Evolutionary conservation across 2,797 vertebrate species (phyloP), one percentile per base, ranked within the genome.

Genomic region (Danio aesculapii): DNA sequence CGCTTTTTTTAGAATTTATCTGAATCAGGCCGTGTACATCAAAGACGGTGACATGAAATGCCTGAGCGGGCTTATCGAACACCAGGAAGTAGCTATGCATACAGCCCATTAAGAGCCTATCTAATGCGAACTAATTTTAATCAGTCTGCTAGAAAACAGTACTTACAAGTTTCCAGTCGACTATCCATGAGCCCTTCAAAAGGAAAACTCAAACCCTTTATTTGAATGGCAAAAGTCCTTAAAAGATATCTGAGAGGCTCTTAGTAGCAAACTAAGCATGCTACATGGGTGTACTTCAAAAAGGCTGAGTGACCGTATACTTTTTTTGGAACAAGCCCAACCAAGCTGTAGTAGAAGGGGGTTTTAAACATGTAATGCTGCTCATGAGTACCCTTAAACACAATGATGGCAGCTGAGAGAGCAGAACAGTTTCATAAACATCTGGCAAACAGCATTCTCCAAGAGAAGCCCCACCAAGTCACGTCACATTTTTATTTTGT

Each of bases 171-270:
- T 61, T 11, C 14, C 2, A 30, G 21, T 8, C 13, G 11, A 6
- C 71, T 49, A 14, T 30, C 55, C 46, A 46, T 11, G 8, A 74
- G 19, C 0, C 6, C 5, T 68, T 47, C 5, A 30, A 44, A 17
- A 21, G 53, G 17, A n/a, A 59, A 8, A 11, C 30, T n/a, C 13
- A 58, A 59, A 19, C 39, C 11, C n/a, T 58, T 4, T 3, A 72
- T n/a, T 70, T 17, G 50, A 10, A 55, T 6, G 69, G 12, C 21
- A 14, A 5, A 6, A 11, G 30, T 14, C 0, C 46, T 59, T 59
- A 19, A 44, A 70, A 71, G 52, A 43, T 43, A 55, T 43, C 9
- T 59, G 55, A 73, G 69, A 57, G 8, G 55, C 55, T 58, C 57
- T 71, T 57, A 71, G n/a, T 4, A 73, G 8, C 0, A 1, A 47